These are phyloP conservation scores for Melanostoma mellinum DNA, from an alignment of 2,888 invertebrate species.

Conservation along the genomic window DNA sequence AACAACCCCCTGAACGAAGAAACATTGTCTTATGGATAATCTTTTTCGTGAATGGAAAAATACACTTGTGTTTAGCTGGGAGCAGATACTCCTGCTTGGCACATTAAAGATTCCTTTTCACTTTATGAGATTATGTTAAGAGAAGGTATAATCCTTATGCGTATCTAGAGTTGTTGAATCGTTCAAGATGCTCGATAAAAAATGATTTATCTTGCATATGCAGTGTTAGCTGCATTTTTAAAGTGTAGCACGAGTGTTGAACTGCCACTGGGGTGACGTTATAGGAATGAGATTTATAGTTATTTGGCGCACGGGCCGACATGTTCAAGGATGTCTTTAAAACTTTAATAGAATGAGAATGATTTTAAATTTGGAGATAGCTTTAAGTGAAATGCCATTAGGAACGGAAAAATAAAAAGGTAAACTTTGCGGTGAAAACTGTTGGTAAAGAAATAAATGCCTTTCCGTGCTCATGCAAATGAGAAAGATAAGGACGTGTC, in stretches of 20 bases:
- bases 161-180: slow-evolving; percentile 28
- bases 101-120: slow-evolving; percentile 5
- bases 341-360: not conserved
- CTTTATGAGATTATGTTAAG: slow-evolving; percentile 33
- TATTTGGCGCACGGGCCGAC: not conserved
- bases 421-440: not conserved
- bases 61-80: not conserved
- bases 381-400: not conserved
- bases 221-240: slow-evolving; percentile 14
- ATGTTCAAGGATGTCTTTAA: slow-evolving; percentile 11
- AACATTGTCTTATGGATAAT: slow-evolving; percentile 7
- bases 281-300: slow-evolving; percentile 8
- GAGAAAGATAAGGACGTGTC: not conserved
- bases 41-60: slow-evolving; percentile 25
- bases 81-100: not conserved
- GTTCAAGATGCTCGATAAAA: slow-evolving; percentile 40
- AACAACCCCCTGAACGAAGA: slow-evolving; percentile 9
- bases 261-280: slow-evolving; percentile 10
- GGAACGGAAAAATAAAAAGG: not conserved
- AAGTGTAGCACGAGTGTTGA: slow-evolving; percentile 11
- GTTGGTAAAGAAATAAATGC: no score
- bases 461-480: not conserved
- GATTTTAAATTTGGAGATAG: not conserved
- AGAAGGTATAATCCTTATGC: slow-evolving; percentile 19
- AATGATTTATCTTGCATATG: not conserved